Conservation (phyloP, 2,797 vertebrate genomes). For the Sebastes paucispinis region DNA sequence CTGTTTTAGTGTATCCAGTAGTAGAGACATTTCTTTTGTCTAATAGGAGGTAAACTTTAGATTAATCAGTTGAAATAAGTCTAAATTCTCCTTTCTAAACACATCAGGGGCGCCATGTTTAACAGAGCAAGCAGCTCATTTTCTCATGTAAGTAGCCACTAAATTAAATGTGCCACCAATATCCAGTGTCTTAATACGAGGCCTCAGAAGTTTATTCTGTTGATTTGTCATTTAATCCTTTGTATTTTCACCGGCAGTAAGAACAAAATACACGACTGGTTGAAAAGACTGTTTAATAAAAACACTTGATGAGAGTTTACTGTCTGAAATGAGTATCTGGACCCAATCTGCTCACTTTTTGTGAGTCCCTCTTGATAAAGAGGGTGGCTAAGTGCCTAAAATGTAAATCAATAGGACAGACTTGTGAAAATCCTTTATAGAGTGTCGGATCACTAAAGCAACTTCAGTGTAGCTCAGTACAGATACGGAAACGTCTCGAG, state of each 20-base stretch:
- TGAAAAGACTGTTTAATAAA: background rate
- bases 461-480: background rate
- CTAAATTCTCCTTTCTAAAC: background rate
- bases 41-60: background rate
- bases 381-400: background rate
- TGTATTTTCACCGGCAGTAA: background rate
- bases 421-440: conserved; percentile 3
- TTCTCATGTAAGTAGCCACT: conserved; percentile 20
- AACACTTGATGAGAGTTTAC: background rate
- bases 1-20: background rate
- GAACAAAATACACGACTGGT: background rate
- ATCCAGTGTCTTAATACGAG: conserved; percentile 15
- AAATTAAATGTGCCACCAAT: conserved; percentile 14
- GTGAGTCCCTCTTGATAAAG: background rate
- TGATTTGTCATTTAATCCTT: conserved; percentile 17
- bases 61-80: conserved; percentile 8
- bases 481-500: background rate
- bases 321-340: background rate
- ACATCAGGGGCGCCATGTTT: background rate
- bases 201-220: background rate
- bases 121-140: conserved; percentile 28
- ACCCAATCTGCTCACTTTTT: background rate
- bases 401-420: conserved; percentile 3
- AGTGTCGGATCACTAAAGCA: background rate
- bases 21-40: background rate